Conservation (phyloP, 2,888 invertebrate species). For the Lasioglossum villosulum region DNA sequence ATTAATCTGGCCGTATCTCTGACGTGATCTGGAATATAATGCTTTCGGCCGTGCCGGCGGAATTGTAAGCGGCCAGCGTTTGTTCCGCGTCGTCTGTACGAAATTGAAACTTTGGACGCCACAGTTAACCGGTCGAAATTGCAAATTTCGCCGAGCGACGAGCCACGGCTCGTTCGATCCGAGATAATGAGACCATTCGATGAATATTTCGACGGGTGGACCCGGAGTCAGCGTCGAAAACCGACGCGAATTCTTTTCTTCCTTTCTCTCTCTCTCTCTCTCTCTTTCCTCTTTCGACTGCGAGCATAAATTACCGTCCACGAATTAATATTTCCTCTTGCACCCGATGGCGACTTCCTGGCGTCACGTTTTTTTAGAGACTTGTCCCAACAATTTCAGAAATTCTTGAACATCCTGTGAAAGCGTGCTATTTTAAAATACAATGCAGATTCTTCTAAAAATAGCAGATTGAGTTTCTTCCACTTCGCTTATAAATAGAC, state of each 20-base stretch:
- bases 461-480: not conserved
- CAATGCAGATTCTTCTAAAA: not conserved
- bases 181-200: not conserved
- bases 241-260: not conserved
- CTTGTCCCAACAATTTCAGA: not conserved
- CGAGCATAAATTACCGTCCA: not conserved
- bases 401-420: not conserved
- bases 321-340: not conserved
- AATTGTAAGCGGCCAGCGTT: conserved; percentile 8
- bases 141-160: conserved; percentile 11
- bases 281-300: not conserved
- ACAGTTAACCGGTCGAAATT: conserved; percentile 19
- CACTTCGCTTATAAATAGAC: not conserved
- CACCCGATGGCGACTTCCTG: not conserved
- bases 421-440: not conserved
- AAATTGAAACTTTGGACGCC: conserved; percentile 30
- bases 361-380: not conserved
- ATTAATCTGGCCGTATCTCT: conserved; percentile 31
- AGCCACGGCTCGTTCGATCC: not conserved
- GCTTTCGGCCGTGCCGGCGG: conserved; percentile 10
- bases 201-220: conserved; percentile 8
- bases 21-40: conserved; percentile 27
- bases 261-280: not conserved
- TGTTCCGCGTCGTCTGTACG: conserved; percentile 13
- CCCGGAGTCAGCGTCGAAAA: not conserved